Conservation (phyloP, 2,888 invertebrate species). For the Arctia plantaginis region DNA sequence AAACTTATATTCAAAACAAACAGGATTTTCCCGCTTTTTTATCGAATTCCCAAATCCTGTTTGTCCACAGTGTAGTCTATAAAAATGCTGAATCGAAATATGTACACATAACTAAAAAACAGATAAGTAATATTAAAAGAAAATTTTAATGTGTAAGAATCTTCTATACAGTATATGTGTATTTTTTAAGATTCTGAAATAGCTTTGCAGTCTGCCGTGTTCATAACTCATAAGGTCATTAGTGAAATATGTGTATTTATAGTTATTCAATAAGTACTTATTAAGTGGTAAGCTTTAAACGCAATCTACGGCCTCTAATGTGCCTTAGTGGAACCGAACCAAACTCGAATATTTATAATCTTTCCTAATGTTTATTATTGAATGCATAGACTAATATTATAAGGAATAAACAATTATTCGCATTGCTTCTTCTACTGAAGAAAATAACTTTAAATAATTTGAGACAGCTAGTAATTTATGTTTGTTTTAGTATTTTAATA, state of each 20-base stretch:
- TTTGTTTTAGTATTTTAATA: too few species aligned
- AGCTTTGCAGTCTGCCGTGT: constrained; percentile 19
- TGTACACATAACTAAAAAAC: constrained; percentile 1
- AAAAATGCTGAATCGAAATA: neutral
- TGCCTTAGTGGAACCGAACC: constrained; percentile 84
- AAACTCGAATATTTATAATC: constrained; percentile 74
- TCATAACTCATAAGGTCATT: constrained; percentile 24
- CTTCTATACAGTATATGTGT: neutral
- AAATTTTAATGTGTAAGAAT: neutral
- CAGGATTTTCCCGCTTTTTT: neutral
- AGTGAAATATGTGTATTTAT: constrained; percentile 37
- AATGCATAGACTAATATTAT: constrained; percentile 18
- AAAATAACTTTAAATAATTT: neutral
- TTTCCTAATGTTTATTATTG: constrained; percentile 36
- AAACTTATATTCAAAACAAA: neutral
- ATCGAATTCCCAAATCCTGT: neutral
- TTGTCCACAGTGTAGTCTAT: neutral
- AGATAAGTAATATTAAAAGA: neutral
- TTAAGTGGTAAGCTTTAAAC: constrained; percentile 75
- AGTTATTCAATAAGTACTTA: constrained; percentile 33
- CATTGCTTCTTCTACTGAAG: constrained; percentile 3
- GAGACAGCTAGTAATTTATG: neutral
- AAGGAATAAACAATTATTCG: constrained; percentile 24
- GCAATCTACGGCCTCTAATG: constrained; percentile 77
- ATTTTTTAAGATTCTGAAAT: neutral